Evolutionary conservation across 53 echinoderm and acorn worm species (phyloP).

Genomic region (Echinarachnius parma): DNA sequence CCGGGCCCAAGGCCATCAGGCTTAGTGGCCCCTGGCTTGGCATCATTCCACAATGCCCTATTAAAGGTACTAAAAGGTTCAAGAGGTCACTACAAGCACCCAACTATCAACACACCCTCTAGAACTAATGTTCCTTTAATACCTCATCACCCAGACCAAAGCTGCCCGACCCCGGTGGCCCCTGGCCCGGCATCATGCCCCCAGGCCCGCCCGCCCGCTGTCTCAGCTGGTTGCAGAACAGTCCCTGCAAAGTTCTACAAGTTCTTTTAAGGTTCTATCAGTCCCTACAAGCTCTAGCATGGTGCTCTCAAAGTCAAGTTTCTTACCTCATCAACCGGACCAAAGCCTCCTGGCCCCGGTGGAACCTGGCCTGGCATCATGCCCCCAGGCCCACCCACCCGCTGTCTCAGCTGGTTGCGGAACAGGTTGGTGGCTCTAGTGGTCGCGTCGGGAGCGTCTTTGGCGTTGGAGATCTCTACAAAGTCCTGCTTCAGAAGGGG

Average conservation of each 20-base stretch:
- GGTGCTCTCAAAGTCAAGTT: too few relatives aligned
- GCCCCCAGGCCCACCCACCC: conserved; percentile 27
- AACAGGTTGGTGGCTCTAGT: conserved; percentile 87
- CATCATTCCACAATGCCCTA: too few relatives aligned
- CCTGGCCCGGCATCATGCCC: too few relatives aligned
- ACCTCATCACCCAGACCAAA: conserved; percentile 29
- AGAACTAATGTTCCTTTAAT: too few relatives aligned
- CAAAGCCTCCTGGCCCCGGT: conserved; percentile 2
- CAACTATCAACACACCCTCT: too few relatives aligned
- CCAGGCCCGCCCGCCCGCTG: conserved; percentile 16
- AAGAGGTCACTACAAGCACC: neutral
- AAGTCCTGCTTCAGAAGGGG: conserved; percentile 86
- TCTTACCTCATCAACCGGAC: conserved; percentile 29
- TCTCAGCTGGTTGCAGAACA: conserved; percentile 85
- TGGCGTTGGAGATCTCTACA: conserved; percentile 74
- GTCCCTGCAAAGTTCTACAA: too few relatives aligned
- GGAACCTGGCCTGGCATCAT: conserved; percentile 34
- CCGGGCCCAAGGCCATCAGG: too few relatives aligned
- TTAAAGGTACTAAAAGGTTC: too few relatives aligned
- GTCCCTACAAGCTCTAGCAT: neutral
- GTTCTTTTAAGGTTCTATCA: too few relatives aligned
- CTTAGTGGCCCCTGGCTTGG: too few relatives aligned
- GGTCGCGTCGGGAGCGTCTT: conserved; percentile 84
- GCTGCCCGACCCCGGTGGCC: too few relatives aligned
- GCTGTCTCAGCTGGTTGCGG: conserved; percentile 71